Conservation (phyloP, 2,888 invertebrate species). For the Acronicta aceris region DNA sequence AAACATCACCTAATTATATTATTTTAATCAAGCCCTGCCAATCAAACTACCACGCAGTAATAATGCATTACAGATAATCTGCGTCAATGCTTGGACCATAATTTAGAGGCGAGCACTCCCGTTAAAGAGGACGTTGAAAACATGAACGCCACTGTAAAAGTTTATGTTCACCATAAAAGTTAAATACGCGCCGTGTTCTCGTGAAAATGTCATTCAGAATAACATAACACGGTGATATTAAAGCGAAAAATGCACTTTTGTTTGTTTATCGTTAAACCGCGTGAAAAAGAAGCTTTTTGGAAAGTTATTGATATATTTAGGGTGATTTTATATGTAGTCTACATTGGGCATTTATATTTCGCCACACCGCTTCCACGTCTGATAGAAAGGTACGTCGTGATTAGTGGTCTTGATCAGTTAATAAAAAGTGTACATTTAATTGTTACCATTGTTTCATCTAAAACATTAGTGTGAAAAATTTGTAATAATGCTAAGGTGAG, state of each 20-base stretch:
- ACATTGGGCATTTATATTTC: neutral
- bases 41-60: conserved; percentile 22
- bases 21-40: conserved; percentile 9
- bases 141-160: conserved; percentile 44
- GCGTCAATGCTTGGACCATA: conserved; percentile 12
- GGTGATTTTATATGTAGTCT: neutral
- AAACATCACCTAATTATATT: conserved; percentile 39
- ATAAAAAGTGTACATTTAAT: too few relatives aligned
- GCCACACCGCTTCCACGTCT: too few relatives aligned
- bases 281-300: conserved; percentile 10
- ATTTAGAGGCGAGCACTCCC: conserved; percentile 10
- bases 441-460: too few relatives aligned
- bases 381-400: too few relatives aligned
- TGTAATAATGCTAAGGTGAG: too few relatives aligned
- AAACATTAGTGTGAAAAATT: too few relatives aligned
- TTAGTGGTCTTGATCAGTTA: too few relatives aligned
- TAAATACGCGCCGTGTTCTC: conserved; percentile 42
- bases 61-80: conserved; percentile 16
- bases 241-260: conserved; percentile 26
- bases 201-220: conserved; percentile 40
- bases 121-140: conserved; percentile 37
- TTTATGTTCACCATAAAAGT: conserved; percentile 56
- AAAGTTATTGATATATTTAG: neutral
- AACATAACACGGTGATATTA: conserved; percentile 25
- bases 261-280: conserved; percentile 16